A percentile compares a stretch with the other conserved stretches of the same genome.
Evolutionary conservation across 2,797 vertebrate genomes (phyloP).

Genomic region (Tapirus indicus): DNA sequence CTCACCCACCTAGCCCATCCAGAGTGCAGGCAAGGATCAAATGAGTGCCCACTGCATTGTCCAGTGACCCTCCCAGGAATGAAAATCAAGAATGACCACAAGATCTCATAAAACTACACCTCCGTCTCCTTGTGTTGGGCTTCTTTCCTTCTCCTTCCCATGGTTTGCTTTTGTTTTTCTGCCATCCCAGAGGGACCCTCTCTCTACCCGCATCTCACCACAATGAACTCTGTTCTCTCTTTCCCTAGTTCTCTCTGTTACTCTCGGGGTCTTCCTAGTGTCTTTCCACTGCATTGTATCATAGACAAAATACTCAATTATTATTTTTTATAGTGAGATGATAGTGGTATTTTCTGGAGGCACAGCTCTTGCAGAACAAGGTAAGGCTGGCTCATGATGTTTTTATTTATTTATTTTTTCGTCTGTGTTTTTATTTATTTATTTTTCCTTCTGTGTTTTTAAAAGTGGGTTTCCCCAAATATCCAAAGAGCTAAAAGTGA

Average conservation of each 20-base stretch:
- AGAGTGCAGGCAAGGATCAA: not conserved
- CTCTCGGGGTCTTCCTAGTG: not conserved
- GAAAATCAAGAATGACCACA: not conserved
- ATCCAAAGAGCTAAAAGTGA: conserved; percentile 20
- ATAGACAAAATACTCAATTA: not conserved
- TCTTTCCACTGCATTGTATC: not conserved
- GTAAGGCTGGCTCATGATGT: not conserved
- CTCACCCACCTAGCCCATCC: not conserved
- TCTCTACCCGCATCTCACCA: not conserved
- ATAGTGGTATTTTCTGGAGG: not conserved
- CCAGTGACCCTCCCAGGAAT: not conserved
- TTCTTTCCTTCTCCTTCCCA: not conserved
- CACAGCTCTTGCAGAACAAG: not conserved
- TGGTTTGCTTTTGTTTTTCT: not conserved
- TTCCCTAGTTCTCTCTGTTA: not conserved
- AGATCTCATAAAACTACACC: not conserved
- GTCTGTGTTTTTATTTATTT: not conserved
- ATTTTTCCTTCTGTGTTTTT: not conserved
- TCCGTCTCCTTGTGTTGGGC: not conserved
- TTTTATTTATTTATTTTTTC: not conserved
- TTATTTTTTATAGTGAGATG: not conserved
- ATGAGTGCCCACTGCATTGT: not conserved
- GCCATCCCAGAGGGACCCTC: not conserved
- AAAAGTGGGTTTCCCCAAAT: not conserved
- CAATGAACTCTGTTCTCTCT: not conserved